Evolutionary conservation across 2,888 invertebrate genomes (phyloP), one percentile per base, ranked within the genome.

Genomic region (Drosophila subsilvestris): DNA sequence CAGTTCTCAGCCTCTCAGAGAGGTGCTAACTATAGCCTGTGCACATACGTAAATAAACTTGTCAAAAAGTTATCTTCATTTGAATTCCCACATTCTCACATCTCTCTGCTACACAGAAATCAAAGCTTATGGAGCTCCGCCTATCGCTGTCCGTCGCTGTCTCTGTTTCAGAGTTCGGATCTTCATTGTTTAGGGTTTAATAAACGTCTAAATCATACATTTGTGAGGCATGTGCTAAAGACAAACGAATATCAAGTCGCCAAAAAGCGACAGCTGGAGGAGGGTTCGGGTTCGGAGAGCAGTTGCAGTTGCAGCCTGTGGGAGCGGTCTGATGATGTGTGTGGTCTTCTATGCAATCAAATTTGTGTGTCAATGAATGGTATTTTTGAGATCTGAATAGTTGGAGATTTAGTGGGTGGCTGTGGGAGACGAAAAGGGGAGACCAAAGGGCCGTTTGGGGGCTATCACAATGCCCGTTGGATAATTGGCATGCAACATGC

Each of bases 151-250:
- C 42, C 7, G 12, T 17, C 3, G 22, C 12, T 18, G 17, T 25
- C 45, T 17, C 51, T n/a, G 25, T 53, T 42, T 58, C 45, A n/a
- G 47, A 17, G n/a, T 18, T 42, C 44, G 12, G 17, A 25, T 18
- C 53, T 25, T 47, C 45, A 84, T 84, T 86, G 88, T 84, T 84
- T 88, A 60, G 63, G 59, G 68, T 80, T 88, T 88, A 85, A 85
- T 85, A 88, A 85, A 83, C 88, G 86, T 75, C 75, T 63, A 79
- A 85, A 84, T 88, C 87, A 86, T 84, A 88, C 77, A 72, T 85
- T 85, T 86, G 83, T 86, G 86, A 88, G 77, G 75, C 85, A 79
- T 71, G 75, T 88, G 85, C 79, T 88, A 85, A 85, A 88, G 85
- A 88, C 84, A 85, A 85, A 88, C 79, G 88, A 76, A 83, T 78